phyloP scores from a whole-genome alignment of 1,140 invertebrate genomes.

The Zophobas morio region DNA sequence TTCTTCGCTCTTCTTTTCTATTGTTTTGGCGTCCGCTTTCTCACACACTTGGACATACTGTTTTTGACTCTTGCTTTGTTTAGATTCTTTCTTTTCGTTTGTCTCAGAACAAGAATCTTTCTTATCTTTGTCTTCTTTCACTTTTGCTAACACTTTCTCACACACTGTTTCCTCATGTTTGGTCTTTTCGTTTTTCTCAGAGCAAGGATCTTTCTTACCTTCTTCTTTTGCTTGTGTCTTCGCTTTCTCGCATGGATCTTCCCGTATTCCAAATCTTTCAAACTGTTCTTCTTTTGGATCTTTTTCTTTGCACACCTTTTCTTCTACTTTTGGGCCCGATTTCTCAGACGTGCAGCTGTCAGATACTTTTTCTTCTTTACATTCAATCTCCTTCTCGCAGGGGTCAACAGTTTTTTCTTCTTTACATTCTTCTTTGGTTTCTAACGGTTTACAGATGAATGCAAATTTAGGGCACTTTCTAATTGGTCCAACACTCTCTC shows the following conservation, averaged over 20 bases:
- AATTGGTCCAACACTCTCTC: no score
- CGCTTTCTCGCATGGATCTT: constrained; percentile 2
- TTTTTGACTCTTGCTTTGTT: no score
- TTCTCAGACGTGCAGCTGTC: not conserved
- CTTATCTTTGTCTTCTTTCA: not conserved
- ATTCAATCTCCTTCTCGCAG: no score
- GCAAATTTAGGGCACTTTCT: no score
- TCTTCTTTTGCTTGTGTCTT: not conserved
- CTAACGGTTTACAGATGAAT: no score
- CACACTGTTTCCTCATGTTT: not conserved
- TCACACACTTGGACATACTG: no score
- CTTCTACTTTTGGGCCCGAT: not conserved
- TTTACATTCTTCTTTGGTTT: no score
- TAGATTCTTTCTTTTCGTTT: no score
- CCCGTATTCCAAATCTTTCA: not conserved
- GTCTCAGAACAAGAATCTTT: not conserved
- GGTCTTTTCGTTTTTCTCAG: not conserved
- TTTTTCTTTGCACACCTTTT: not conserved
- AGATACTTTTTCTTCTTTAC: no score
- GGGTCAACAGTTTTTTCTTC: no score
- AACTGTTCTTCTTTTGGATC: not conserved
- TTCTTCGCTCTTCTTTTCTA: not conserved
- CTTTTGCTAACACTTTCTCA: not conserved
- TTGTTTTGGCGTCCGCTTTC: not conserved
- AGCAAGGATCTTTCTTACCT: not conserved